Percentiles rank a stretch among this genome's conserved stretches.
Conservation (phyloP, 2,113 vertebrate genomes). For the Sorex fumeus region DNA sequence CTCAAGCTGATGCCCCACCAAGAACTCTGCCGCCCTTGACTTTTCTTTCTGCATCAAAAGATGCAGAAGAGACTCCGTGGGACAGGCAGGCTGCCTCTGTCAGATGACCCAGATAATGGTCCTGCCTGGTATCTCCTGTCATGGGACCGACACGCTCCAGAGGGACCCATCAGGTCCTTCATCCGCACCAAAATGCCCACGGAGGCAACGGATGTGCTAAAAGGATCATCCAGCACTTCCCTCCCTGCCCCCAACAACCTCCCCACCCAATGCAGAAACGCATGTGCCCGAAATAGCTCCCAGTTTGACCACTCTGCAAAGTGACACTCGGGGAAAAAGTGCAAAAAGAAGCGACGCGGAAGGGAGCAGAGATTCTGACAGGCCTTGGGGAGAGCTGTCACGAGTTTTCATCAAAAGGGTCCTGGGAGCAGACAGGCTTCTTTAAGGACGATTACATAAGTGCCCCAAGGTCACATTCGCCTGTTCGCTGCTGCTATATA, state of each 20-base stretch:
- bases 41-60: neutral
- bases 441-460: neutral
- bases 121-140: neutral
- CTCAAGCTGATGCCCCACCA: too few species aligned
- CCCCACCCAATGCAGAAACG: too few species aligned
- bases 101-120: neutral
- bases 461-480: neutral
- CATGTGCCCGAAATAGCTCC: too few species aligned
- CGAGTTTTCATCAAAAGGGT: conserved; percentile 17
- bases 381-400: neutral
- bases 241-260: too few species aligned
- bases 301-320: neutral
- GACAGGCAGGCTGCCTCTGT: neutral
- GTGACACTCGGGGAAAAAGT: neutral
- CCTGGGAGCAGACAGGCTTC: neutral
- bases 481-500: neutral
- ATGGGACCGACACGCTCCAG: too few species aligned
- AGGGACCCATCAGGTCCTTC: too few species aligned
- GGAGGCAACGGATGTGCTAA: too few species aligned
- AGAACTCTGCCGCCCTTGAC: too few species aligned
- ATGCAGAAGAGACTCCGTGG: neutral
- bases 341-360: rapidly evolving
- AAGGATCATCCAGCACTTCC: too few species aligned
- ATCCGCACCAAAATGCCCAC: too few species aligned
- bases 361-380: neutral